Base-by-base conservation (phyloP, 2,113 vertebrate genomes). In the Pygoscelis antarcticus region DNA sequence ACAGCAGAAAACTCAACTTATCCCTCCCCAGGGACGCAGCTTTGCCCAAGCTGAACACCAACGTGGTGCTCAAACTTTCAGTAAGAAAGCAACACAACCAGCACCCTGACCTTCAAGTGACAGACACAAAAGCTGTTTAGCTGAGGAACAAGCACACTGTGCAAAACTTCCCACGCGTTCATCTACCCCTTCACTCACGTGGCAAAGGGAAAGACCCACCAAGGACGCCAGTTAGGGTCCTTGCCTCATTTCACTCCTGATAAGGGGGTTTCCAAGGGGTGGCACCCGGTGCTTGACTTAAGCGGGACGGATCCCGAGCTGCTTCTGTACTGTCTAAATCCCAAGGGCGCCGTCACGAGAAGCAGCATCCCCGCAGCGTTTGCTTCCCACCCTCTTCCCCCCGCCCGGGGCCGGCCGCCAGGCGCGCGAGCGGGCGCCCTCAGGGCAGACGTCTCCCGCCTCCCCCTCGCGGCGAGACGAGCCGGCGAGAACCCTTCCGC, bases 281-380 rank as follows among this genome's bases (percentile, higher is more conserved):
- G 26, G 55, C 47, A 76, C 52, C 32, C 6, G n/a, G 25, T 4
- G 51, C 38, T 27, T 29, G 16, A 29, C 30, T 20, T 6, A 5
- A 38, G 42, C 2, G 38, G 52, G 36, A 52, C 0, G 42, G 34
- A 27, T 0, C 5, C 29, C 1, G 60, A 21, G 18, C 19, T 40
- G 0, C 34, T 51, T 4, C 15, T 5, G 22, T 2, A 9, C n/a
- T 4, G 62, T 7, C 16, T 3, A 2, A 36, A 10, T 0, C 32
- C 61, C 74, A 3, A 2, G 2, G 16, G 14, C 4, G 74, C 74
- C 36, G 30, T 3, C 29, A 4, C 27, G 6, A 11, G 40, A 7
- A n/a, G 57, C 70, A 9, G 27, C 71, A 32, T 4, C 51, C 52
- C 55, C 60, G 0, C 51, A 32, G 0, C 14, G 10, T 4, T 9